phyloP scores from a whole-genome alignment of 30 jellyfish, hydroid and myxozoan species.

The Aurelia aurita region DNA sequence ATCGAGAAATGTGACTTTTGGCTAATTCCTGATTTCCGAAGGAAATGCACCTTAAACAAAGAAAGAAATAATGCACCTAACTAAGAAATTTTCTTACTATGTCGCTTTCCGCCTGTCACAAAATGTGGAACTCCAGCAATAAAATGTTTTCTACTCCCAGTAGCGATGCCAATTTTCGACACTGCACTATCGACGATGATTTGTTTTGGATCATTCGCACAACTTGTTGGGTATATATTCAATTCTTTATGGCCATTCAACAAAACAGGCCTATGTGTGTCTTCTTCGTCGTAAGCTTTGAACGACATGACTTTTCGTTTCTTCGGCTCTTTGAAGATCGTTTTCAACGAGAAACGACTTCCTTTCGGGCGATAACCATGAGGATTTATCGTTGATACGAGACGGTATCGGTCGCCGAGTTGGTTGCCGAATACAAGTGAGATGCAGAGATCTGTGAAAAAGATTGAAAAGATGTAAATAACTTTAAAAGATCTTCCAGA shows the following conservation, averaged over 20 bases:
- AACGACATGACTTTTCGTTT: constrained; percentile 81
- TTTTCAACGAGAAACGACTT: constrained; percentile 77
- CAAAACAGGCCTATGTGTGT: constrained; percentile 57
- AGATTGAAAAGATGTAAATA: not conserved
- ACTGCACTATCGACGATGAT: constrained; percentile 65
- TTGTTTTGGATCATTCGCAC: constrained; percentile 60
- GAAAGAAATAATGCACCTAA: not conserved
- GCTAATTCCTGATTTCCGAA: too few relatives aligned
- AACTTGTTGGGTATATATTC: constrained; percentile 54
- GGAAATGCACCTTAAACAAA: too few relatives aligned
- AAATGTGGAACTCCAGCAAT: not conserved
- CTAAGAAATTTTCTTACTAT: not conserved
- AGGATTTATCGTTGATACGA: constrained; percentile 84
- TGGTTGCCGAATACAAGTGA: constrained; percentile 74
- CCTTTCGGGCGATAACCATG: constrained; percentile 98
- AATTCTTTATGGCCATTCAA: constrained; percentile 83
- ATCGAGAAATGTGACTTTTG: too few relatives aligned
- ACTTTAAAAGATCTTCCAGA: too few relatives aligned
- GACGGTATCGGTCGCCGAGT: constrained; percentile 87
- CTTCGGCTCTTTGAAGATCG: constrained; percentile 91
- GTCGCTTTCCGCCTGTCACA: not conserved
- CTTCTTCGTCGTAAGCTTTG: constrained; percentile 82
- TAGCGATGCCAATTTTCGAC: not conserved
- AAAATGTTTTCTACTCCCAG: constrained; percentile 37
- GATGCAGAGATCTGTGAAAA: constrained; percentile 82